phyloP scores from a whole-genome alignment of 2,797 vertebrate species.

The Anolis apletophallus region DNA sequence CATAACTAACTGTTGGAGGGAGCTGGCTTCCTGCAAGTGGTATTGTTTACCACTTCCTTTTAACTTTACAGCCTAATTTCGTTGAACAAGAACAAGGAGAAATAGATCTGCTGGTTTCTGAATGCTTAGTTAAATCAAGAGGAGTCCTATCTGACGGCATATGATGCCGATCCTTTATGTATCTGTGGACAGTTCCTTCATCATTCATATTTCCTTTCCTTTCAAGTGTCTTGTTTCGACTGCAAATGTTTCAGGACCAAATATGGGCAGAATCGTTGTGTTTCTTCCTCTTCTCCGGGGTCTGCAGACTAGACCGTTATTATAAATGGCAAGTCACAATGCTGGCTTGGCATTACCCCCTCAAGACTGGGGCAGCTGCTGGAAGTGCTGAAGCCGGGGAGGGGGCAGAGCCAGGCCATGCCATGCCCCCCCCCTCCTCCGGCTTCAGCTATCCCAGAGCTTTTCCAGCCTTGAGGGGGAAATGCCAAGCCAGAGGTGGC shows the following conservation, averaged over 20 bases:
- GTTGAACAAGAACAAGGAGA: not conserved
- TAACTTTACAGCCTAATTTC: constrained; percentile 6
- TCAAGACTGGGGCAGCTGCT: too few species aligned
- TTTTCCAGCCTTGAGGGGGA: too few species aligned
- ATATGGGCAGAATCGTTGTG: not conserved
- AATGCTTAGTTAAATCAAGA: not conserved
- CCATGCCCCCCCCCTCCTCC: too few species aligned
- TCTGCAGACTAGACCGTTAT: not conserved
- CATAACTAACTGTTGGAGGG: not conserved
- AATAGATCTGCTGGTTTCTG: constrained; percentile 5
- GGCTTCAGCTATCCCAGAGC: too few species aligned
- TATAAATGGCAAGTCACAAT: not conserved
- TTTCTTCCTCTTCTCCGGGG: not conserved
- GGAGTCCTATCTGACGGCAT: not conserved
- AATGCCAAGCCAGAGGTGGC: too few species aligned
- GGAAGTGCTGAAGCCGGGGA: too few species aligned
- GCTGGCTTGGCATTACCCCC: too few species aligned
- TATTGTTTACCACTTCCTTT: constrained; percentile 37
- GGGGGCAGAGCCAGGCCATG: too few species aligned
- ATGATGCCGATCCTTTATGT: not conserved
- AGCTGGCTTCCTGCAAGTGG: constrained; percentile 12
- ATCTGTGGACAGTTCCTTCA: constrained; percentile 31
- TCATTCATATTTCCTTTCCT: constrained; percentile 18
- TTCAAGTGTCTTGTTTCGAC: constrained; percentile 10
- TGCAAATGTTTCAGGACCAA: constrained; percentile 33